Evolutionary conservation across 1,140 invertebrate species (phyloP).

Genomic region (Camponotus pennsylvanicus): DNA sequence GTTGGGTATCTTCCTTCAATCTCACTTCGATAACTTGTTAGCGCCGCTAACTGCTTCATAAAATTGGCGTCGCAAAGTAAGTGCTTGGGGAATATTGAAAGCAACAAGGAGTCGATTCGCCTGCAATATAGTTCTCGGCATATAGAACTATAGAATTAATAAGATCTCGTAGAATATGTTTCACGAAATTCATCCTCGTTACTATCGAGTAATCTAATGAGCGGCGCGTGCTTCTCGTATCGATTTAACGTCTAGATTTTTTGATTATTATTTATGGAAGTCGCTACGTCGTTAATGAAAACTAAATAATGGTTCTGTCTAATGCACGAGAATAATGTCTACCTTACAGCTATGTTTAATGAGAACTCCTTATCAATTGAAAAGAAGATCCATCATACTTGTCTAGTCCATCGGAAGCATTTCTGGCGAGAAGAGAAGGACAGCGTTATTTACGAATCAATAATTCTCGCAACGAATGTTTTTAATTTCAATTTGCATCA

Average conservation of each 20-base stretch:
- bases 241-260: constrained; percentile 57
- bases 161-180: constrained; percentile 29
- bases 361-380: constrained; percentile 23
- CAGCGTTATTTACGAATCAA: neutral
- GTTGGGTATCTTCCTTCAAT: constrained; percentile 74
- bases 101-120: constrained; percentile 38
- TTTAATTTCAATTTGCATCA: constrained; percentile 50
- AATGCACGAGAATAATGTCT: constrained; percentile 40
- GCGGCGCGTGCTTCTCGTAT: constrained; percentile 30
- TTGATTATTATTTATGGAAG: constrained; percentile 68
- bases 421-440: neutral
- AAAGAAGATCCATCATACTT: neutral
- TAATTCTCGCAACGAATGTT: neutral
- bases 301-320: constrained; percentile 57
- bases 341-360: neutral
- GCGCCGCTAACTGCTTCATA: constrained; percentile 72
- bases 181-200: constrained; percentile 1
- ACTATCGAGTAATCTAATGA: neutral
- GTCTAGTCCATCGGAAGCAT: neutral
- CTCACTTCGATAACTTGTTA: constrained; percentile 74
- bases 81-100: constrained; percentile 57
- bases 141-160: neutral
- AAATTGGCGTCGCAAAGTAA: constrained; percentile 70
- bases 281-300: constrained; percentile 60
- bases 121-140: neutral